These are phyloP conservation scores for Agrotis segetum DNA, from an alignment of 2,888 invertebrate genomes.

Conservation along the genomic window DNA sequence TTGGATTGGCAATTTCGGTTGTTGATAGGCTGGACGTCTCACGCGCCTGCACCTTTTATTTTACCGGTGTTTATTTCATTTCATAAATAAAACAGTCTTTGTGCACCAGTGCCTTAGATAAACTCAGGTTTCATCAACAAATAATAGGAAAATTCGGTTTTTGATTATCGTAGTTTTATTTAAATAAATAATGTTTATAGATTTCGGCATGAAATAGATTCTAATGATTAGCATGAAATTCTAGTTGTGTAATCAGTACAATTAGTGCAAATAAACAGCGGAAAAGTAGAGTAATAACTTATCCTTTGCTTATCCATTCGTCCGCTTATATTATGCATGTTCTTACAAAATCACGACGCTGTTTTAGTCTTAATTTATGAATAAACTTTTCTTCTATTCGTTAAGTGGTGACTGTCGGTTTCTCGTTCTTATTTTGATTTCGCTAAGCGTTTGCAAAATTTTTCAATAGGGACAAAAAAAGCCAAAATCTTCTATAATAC, in stretches of 20 bases:
- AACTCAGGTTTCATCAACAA: neutral
- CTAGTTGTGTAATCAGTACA: constrained; percentile 56
- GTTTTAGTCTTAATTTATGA: neutral
- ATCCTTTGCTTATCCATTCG: neutral
- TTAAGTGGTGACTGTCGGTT: constrained; percentile 4
- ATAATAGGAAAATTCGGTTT: constrained; percentile 4
- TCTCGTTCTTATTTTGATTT: constrained; percentile 3
- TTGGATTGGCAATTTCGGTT: too few relatives aligned
- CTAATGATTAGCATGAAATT: constrained; percentile 12
- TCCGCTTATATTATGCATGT: neutral
- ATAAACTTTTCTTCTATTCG: constrained; percentile 6
- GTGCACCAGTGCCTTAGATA: too few relatives aligned
- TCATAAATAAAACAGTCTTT: too few relatives aligned
- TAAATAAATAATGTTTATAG: constrained; percentile 9
- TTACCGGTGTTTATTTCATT: too few relatives aligned
- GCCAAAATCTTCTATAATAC: constrained; percentile 19
- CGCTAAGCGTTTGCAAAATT: neutral
- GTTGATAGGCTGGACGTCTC: too few relatives aligned
- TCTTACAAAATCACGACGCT: neutral
- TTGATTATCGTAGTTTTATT: constrained; percentile 15
- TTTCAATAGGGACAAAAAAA: constrained; percentile 19
- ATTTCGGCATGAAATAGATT: neutral
- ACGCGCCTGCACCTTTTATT: too few relatives aligned
- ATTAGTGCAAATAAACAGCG: constrained; percentile 20
- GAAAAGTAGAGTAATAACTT: neutral